Evolutionary conservation across 2,888 invertebrate species (phyloP), one percentile per base, ranked within the genome.

Genomic region (Azorinus chamasolen): DNA sequence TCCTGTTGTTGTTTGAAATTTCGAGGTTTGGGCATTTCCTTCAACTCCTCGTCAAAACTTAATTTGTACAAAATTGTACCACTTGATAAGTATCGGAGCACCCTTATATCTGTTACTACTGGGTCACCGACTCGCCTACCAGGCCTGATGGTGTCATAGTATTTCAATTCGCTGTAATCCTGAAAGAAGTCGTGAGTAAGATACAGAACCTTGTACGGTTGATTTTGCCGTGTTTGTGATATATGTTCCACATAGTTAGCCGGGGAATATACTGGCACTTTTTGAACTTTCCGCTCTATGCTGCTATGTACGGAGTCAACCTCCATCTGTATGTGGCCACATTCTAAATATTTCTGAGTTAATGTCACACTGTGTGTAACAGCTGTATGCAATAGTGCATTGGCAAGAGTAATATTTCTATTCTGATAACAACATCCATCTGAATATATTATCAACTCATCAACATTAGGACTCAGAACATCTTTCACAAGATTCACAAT

Each of bases 351-450:
- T 37, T 66, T 71, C 18, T 75, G 74, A 8, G 54, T 54, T 32
- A 54, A 10, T 6, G 14, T 54, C 3, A 54, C 27, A n/a, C 22
- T 32, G 8, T n/a, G n/a, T n/a, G n/a, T n/a, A n/a, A n/a, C n/a
- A n/a, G n/a, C n/a, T n/a, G n/a, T n/a, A n/a, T n/a, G n/a, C n/a
- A n/a, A n/a, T n/a, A n/a, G n/a, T n/a, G n/a, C n/a, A n/a, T n/a
- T n/a, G n/a, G n/a, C n/a, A n/a, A 79, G 27, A 12, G 53, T 51
- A 50, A 45, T 37, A 50, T 79, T 77, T 22, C 71, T 43, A 58
- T 76, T 71, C 46, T 76, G 76, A 48, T 76, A 66, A n/a, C 50
- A 66, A 41, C 76, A 83, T 4, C 79, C 83, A 66, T 82, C 82
- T 37, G 78, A 73, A 57, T 50, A 82, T 24, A 82, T 59, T 24